phyloP scores from a whole-genome alignment of 2,888 invertebrate genomes.

The Trilocha varians region DNA sequence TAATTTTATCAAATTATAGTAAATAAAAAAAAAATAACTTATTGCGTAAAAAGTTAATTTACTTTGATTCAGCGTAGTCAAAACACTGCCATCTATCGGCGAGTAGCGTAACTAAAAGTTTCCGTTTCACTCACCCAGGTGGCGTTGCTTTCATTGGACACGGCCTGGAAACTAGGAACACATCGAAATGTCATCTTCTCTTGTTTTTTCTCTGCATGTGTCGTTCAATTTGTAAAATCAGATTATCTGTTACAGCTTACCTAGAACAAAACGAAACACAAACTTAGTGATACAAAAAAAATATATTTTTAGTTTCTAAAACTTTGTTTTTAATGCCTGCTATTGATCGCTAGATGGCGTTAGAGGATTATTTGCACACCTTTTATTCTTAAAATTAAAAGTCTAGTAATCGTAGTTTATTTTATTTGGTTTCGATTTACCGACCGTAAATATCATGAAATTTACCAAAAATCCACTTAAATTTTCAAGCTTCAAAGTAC shows the following conservation, averaged over 20 bases:
- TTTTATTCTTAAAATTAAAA: no score
- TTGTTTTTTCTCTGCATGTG: slow-evolving; percentile 4
- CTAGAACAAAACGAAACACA: slow-evolving; percentile 77
- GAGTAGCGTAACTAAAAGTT: slow-evolving; percentile 22
- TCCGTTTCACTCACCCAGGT: slow-evolving; percentile 74
- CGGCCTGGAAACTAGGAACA: slow-evolving; percentile 78
- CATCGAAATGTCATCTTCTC: slow-evolving; percentile 78
- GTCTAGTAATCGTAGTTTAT: no score
- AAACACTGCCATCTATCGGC: slow-evolving; percentile 20
- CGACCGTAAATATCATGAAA: no score
- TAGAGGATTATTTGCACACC: no score
- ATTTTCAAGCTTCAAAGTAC: no score
- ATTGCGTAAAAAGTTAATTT: not conserved
- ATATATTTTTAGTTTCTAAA: not conserved
- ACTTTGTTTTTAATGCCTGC: not conserved
- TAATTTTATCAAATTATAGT: no score
- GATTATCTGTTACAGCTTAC: slow-evolving; percentile 76
- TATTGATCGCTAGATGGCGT: no score
- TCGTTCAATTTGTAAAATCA: slow-evolving; percentile 26
- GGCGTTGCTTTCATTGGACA: slow-evolving; percentile 76
- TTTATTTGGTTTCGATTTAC: no score
- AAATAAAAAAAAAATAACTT: no score
- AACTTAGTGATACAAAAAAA: slow-evolving; percentile 64
- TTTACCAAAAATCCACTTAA: no score
- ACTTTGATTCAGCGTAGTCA: not conserved